A percentile compares a stretch with the other conserved stretches of the same genome.
phyloP scores from a whole-genome alignment of 1,140 invertebrate genomes.

The Eupristina koningsbergeri region DNA sequence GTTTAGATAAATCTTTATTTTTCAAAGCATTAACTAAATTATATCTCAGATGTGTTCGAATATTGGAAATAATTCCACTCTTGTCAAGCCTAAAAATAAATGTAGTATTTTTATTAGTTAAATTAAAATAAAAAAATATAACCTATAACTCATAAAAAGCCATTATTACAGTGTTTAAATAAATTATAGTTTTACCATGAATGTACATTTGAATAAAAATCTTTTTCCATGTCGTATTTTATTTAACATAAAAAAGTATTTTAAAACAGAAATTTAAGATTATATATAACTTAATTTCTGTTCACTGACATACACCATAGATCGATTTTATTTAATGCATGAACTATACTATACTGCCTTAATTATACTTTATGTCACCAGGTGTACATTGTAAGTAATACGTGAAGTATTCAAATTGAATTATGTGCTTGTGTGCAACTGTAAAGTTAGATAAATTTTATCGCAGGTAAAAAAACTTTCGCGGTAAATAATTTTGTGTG shows the following conservation, averaged over 20 bases:
- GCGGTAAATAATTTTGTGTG: no score
- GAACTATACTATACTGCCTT: background rate
- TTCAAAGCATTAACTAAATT: slow-evolving; percentile 69
- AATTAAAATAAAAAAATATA: slow-evolving; percentile 39
- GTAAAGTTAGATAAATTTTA: no score
- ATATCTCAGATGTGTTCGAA: slow-evolving; percentile 68
- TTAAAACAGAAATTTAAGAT: no score
- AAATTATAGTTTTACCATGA: slow-evolving; percentile 58
- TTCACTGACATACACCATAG: slow-evolving; percentile 1
- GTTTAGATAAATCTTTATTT: slow-evolving; percentile 61
- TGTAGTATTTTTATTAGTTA: slow-evolving; percentile 19
- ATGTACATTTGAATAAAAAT: slow-evolving; percentile 62
- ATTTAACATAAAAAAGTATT: background rate
- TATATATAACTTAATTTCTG: background rate
- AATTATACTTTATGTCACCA: no score
- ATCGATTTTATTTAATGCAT: background rate
- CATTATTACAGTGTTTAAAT: background rate
- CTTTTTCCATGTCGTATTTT: slow-evolving; percentile 57
- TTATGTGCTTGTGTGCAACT: no score
- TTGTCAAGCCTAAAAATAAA: slow-evolving; percentile 67
- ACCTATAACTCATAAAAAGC: slow-evolving; percentile 30
- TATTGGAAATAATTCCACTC: slow-evolving; percentile 69
- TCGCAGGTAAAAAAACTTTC: no score
- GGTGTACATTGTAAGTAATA: no score
- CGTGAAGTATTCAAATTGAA: no score